Percentiles rank a stretch among this genome's conserved stretches.
phyloP scores from a whole-genome alignment of 2,888 invertebrate genomes.

The Omphaloscelis lunosa region DNA sequence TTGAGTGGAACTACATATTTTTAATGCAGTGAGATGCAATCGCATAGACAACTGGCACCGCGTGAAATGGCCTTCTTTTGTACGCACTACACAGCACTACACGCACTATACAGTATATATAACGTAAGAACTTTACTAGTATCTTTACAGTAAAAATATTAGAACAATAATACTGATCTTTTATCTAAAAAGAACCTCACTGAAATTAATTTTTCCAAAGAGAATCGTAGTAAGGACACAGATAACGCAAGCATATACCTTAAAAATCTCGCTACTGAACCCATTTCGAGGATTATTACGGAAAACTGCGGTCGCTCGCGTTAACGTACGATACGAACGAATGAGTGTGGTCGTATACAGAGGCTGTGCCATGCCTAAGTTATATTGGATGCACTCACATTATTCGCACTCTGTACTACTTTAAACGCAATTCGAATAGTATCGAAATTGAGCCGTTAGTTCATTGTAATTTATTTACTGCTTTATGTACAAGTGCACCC shows the following conservation, averaged over 20 bases:
- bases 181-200: not conserved
- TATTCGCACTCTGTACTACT: conserved; percentile 27
- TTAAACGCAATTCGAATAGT: conserved; percentile 24
- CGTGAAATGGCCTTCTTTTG: too few species aligned
- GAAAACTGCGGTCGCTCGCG: conserved; percentile 30
- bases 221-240: not conserved
- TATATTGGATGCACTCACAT: conserved; percentile 29
- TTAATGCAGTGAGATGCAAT: too few species aligned
- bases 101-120: not conserved
- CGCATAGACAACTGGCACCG: too few species aligned
- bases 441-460: conserved; percentile 7
- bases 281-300: conserved; percentile 23
- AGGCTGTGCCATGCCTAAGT: conserved; percentile 8
- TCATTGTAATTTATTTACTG: conserved; percentile 12
- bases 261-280: conserved; percentile 21
- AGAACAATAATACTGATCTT: conserved; percentile 9
- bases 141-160: not conserved
- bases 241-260: conserved; percentile 21
- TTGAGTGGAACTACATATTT: too few species aligned
- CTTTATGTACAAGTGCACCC: too few species aligned
- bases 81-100: too few species aligned
- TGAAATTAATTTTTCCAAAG: conserved; percentile 12
- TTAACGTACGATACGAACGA: conserved; percentile 20
- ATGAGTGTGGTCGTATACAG: not conserved
- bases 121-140: not conserved